Evolutionary conservation across 1,140 invertebrate species (phyloP), one percentile per base, ranked within the genome.

Genomic region (Hydropsyche tenuis): DNA sequence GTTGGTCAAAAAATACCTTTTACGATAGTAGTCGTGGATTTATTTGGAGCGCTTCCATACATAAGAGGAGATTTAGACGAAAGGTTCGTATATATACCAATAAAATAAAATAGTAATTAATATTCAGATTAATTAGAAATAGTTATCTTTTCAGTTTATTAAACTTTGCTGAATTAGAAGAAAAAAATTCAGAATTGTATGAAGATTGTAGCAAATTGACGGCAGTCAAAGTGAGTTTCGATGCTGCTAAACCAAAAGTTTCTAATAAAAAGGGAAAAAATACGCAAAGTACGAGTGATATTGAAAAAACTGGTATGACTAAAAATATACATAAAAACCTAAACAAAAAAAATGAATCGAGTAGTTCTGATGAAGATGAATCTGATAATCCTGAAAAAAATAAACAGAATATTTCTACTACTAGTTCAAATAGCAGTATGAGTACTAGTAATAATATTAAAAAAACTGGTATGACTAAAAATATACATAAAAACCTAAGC

Each of bases 1-100:
- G 81, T 89, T 77, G 87, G 87, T 0, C 86, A 90, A 80, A 84
- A 89, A 81, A 84, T 90, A 16, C 81, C 80, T 75, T 89, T 90
- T 79, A 82, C 80, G 74, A 83, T 90, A 69, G 86, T 84, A 6
- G 81, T 85, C 9, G 75, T 89, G 62, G 85, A 90, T 77, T 81
- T 87, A 14, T 85, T 81, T 79, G 84, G 84, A 42, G 85, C 81
- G 68, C 80, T 89, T 42, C 88, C 88, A 16, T 89, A 87, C 73
- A 89, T 90, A 37, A 81, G 87, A 79, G 88, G 86, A 62, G 78
- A 80, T 77, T 78, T 89, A 30, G 81, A 86, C 79, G 79, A 84
- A 80, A 82, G 83, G 87, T 88, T 82, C 78, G 72, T 77, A 27
- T 25, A 2, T 11, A 43, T 5, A 30, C 7, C 7, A 14, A 11